phyloP scores from a whole-genome alignment of 2,797 vertebrate species.

The Xerus rutilus region DNA sequence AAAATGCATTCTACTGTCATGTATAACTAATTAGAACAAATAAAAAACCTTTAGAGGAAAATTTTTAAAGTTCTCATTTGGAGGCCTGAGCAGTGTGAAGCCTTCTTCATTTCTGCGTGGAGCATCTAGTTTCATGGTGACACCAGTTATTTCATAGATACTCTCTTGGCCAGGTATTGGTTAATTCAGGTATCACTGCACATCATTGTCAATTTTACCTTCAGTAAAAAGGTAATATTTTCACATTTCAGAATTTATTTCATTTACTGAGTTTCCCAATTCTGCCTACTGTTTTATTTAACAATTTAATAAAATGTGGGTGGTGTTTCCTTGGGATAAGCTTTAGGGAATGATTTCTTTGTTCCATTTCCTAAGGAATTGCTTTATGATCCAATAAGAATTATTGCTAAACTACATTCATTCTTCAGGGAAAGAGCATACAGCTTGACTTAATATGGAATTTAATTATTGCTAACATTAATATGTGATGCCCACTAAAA shows the following conservation, averaged over 20 bases:
- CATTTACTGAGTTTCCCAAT: conserved; percentile 63
- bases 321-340: conserved; percentile 59
- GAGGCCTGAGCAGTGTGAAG: fast-evolving
- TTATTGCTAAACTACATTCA: conserved; percentile 69
- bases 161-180: neutral
- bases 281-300: conserved; percentile 79
- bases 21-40: too few relatives aligned
- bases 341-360: conserved; percentile 74
- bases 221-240: conserved; percentile 71
- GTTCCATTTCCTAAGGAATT: conserved; percentile 70
- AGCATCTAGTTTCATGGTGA: neutral
- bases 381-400: conserved; percentile 69
- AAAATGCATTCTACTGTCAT: too few relatives aligned
- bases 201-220: conserved; percentile 49
- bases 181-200: neutral
- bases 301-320: conserved; percentile 75
- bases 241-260: conserved; percentile 67
- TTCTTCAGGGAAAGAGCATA: conserved; percentile 58
- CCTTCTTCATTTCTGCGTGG: neutral
- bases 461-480: conserved; percentile 74
- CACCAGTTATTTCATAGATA: neutral
- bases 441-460: conserved; percentile 68
- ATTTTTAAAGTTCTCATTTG: neutral
- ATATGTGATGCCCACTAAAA: conserved; percentile 70
- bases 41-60: neutral